Evolutionary conservation across 2,888 invertebrate species (phyloP).

Genomic region (Cephonodes hylas): DNA sequence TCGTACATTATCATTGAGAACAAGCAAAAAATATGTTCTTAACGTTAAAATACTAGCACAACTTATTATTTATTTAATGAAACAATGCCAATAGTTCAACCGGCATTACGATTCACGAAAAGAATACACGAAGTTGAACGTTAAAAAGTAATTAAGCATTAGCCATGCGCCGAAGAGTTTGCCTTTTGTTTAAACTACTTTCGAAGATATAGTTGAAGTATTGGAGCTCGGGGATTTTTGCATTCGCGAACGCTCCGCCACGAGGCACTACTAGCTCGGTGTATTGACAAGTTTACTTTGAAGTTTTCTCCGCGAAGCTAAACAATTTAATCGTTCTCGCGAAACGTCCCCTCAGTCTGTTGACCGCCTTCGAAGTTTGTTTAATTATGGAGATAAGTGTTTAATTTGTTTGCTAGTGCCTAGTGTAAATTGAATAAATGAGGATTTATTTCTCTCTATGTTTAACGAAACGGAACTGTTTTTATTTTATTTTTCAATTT

Average conservation of each 20-base stretch:
- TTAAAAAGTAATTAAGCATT: slow-evolving; percentile 28
- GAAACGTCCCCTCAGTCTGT: not conserved
- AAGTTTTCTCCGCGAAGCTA: not conserved
- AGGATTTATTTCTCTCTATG: too few species aligned
- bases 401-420: not conserved
- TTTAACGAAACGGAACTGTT: too few species aligned
- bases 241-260: not conserved
- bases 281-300: slow-evolving; percentile 3
- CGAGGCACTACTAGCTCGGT: not conserved
- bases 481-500: too few species aligned
- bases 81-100: not conserved
- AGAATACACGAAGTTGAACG: slow-evolving; percentile 18
- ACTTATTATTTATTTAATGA: not conserved
- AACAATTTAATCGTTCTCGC: not conserved
- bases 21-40: not conserved
- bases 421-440: not conserved
- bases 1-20: not conserved
- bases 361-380: not conserved
- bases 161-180: slow-evolving; percentile 20
- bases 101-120: slow-evolving; percentile 11
- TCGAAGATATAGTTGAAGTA: not conserved
- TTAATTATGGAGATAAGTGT: not conserved
- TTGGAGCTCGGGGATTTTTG: not conserved
- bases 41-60: not conserved
- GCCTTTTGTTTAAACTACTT: slow-evolving; percentile 7